Percentiles rank a stretch among this genome's conserved stretches.
phyloP scores from a whole-genome alignment of 2,888 invertebrate genomes.

The Ophonus ardosiacus region DNA sequence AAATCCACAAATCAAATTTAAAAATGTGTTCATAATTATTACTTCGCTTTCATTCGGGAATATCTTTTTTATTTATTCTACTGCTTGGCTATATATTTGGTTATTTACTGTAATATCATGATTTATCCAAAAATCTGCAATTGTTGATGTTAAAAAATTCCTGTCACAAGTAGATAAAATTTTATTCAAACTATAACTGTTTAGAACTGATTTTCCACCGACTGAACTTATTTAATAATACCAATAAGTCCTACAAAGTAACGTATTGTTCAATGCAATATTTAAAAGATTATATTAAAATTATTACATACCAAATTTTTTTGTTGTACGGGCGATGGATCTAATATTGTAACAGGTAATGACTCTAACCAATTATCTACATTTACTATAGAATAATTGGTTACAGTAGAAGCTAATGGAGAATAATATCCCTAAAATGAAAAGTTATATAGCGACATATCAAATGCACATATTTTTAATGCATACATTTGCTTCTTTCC shows the following conservation, averaged over 20 bases:
- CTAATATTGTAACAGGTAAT: no score
- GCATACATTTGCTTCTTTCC: not conserved
- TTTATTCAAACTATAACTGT: not conserved
- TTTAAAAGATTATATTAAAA: not conserved
- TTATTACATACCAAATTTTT: no score
- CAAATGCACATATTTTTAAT: no score
- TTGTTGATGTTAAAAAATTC: not conserved
- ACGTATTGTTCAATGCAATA: not conserved
- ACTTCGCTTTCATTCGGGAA: not conserved
- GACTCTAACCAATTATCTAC: not conserved
- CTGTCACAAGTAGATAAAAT: not conserved
- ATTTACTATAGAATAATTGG: not conserved
- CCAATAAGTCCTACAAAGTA: not conserved
- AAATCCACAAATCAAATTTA: not conserved
- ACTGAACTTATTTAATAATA: not conserved
- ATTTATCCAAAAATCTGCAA: conserved; percentile 5
- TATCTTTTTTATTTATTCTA: not conserved
- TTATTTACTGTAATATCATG: not conserved
- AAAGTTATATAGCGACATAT: no score
- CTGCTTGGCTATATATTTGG: not conserved
- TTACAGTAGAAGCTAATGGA: not conserved
- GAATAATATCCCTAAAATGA: not conserved
- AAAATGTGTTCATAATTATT: not conserved
- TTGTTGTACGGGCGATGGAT: no score
- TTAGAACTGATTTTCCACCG: not conserved